A percentile compares a stretch with the other conserved stretches of the same genome.
Evolutionary conservation across 2,797 vertebrate species (phyloP).

Genomic region (Bucorvus abyssinicus): DNA sequence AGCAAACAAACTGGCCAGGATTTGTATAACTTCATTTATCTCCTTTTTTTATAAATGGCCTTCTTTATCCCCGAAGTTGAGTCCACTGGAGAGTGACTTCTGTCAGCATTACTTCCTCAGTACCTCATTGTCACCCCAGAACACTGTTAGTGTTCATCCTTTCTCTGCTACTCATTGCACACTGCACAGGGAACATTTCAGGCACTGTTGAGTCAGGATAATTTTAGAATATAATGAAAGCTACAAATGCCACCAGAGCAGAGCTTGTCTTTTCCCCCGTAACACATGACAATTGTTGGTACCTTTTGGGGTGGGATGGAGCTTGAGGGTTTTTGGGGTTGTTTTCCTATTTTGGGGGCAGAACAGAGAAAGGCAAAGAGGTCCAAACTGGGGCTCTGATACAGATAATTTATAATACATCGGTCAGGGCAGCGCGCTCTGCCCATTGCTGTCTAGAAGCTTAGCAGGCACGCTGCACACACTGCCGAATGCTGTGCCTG

Average conservation of each 20-base stretch:
- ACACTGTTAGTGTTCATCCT: background rate
- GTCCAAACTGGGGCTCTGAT: background rate
- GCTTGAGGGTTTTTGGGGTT: background rate
- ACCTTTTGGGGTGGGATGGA: background rate
- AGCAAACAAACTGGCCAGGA: background rate
- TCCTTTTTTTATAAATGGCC: background rate
- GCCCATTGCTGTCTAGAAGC: background rate
- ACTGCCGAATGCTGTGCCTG: constrained; percentile 27
- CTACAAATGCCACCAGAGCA: background rate
- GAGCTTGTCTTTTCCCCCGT: background rate
- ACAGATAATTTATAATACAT: background rate
- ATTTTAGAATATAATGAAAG: background rate
- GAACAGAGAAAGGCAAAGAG: background rate
- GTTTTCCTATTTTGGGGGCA: background rate
- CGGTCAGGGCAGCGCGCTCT: background rate
- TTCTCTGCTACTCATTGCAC: background rate
- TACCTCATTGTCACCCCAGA: background rate
- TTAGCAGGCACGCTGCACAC: constrained; percentile 45
- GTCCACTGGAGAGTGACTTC: background rate
- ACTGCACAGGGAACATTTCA: background rate
- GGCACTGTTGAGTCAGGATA: background rate
- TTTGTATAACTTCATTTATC: background rate
- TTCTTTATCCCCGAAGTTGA: background rate
- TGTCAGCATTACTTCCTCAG: background rate
- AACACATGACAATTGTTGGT: background rate